Evolutionary conservation across 2,113 vertebrate genomes (phyloP).

Genomic region (Hippocampus mohnikei): DNA sequence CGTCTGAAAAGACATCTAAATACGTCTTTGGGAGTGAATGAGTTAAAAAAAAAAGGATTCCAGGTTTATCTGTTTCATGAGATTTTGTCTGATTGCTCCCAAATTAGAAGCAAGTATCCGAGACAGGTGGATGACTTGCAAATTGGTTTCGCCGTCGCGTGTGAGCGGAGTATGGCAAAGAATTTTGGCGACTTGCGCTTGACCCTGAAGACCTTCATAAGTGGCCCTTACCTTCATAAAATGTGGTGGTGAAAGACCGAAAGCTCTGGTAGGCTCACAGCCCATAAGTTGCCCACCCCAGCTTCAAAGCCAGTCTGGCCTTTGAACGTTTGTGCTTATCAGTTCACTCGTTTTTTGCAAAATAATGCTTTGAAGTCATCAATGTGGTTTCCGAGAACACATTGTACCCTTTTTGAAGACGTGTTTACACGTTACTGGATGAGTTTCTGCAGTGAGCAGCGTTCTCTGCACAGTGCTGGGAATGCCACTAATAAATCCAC

Average conservation of each 20-base stretch:
- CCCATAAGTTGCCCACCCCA: neutral
- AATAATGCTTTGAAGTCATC: neutral
- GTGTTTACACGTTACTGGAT: neutral
- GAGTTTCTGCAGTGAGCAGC: conserved; percentile 6
- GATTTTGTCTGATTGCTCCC: neutral
- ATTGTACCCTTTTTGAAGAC: neutral
- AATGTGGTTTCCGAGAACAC: neutral
- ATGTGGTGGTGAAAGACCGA: neutral
- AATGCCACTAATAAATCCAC: conserved; percentile 14
- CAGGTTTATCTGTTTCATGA: neutral
- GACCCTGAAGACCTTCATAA: neutral
- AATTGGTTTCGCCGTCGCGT: no score
- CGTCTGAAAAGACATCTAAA: no score
- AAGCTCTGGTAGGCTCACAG: neutral
- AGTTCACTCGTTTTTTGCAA: neutral
- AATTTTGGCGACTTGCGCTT: neutral
- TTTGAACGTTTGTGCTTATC: neutral
- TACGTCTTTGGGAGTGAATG: no score
- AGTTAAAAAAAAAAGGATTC: neutral
- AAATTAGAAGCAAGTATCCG: no score
- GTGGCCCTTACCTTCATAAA: neutral
- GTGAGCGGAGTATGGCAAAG: no score
- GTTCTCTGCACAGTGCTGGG: conserved; percentile 6
- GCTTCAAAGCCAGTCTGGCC: neutral
- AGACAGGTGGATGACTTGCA: no score